Evolutionary conservation across 2,888 invertebrate species (phyloP).

Genomic region (Callinectes sapidus): DNA sequence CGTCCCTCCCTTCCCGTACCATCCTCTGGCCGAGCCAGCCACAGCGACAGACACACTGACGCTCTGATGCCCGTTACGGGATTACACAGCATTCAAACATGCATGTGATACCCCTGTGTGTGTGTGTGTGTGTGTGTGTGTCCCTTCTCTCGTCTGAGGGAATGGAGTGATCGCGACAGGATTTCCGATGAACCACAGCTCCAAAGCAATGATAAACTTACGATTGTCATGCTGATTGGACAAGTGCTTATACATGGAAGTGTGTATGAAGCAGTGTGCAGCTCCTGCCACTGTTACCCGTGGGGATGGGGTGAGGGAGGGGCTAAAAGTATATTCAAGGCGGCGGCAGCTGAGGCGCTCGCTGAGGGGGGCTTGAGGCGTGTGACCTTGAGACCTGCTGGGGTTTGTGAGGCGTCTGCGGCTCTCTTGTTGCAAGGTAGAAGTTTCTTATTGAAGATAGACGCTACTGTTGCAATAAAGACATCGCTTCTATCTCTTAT

Average conservation of each 20-base stretch:
- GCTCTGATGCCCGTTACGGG: background rate
- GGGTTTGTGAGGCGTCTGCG: background rate
- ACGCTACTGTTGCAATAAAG: background rate
- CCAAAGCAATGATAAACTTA: background rate
- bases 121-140: conserved; percentile 2
- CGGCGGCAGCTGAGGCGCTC: background rate
- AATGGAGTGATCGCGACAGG: background rate
- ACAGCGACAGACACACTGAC: background rate
- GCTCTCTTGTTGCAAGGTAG: background rate
- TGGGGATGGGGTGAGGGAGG: background rate
- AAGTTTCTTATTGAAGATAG: background rate
- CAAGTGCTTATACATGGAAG: background rate
- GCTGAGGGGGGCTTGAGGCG: conserved; percentile 17
- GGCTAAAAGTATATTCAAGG: conserved; percentile 12
- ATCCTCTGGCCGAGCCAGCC: background rate
- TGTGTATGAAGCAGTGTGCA: background rate
- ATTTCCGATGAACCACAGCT: background rate
- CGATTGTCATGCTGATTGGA: background rate
- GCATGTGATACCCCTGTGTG: background rate
- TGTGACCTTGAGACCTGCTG: conserved; percentile 25
- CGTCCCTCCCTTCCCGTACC: background rate
- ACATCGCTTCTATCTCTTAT: background rate
- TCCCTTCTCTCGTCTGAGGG: background rate
- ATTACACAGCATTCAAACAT: background rate
- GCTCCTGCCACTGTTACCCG: too few relatives aligned